phyloP scores from a whole-genome alignment of 2,113 vertebrate genomes.

The Lycaon pictus region DNA sequence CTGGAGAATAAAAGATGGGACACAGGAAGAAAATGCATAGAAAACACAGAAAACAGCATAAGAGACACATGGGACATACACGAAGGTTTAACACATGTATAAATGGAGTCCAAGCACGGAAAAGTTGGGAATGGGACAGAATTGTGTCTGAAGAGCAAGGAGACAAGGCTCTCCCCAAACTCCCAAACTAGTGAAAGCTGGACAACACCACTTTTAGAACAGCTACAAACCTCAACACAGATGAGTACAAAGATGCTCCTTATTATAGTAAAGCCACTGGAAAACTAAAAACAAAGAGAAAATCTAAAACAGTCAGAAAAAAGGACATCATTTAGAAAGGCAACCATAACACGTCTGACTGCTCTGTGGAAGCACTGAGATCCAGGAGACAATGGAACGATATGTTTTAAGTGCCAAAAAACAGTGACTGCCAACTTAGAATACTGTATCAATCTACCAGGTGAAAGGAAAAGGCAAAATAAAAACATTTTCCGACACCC shows the following conservation, averaged over 20 bases:
- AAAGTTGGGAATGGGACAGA: fast-evolving
- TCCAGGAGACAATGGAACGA: fast-evolving
- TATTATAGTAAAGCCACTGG: fast-evolving
- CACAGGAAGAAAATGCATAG: fast-evolving
- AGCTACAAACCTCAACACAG: fast-evolving
- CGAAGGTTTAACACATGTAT: fast-evolving
- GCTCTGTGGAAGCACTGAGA: fast-evolving
- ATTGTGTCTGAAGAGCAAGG: neutral
- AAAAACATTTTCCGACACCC: neutral
- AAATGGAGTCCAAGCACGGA: neutral
- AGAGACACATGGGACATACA: fast-evolving
- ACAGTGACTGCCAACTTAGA: fast-evolving
- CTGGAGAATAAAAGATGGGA: neutral
- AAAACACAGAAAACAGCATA: fast-evolving
- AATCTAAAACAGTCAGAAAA: neutral
- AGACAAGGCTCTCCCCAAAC: neutral
- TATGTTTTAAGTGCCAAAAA: fast-evolving
- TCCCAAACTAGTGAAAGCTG: fast-evolving
- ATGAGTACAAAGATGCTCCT: fast-evolving
- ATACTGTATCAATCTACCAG: fast-evolving
- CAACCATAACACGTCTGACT: fast-evolving
- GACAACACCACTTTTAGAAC: too few species aligned
- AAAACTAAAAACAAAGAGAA: neutral
- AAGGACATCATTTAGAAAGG: neutral
- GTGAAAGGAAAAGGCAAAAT: neutral